Percentiles rank a stretch among this genome's conserved stretches.
These are phyloP conservation scores for Thunnus albacares DNA, from an alignment of 2,797 vertebrate genomes.

Conservation along the genomic window DNA sequence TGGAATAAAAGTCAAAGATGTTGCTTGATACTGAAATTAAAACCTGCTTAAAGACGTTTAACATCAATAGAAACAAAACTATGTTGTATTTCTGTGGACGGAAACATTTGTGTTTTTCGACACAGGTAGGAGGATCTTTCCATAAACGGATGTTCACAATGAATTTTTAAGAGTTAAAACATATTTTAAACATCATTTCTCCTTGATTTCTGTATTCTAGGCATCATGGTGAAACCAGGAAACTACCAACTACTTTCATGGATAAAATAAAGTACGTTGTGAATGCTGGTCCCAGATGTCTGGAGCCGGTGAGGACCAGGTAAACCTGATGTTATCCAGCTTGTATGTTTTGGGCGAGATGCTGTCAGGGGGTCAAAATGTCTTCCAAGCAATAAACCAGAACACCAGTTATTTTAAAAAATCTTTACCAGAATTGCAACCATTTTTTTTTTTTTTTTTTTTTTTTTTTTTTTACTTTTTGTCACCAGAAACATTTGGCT, in stretches of 20 bases:
- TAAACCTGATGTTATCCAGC: slow-evolving; percentile 41
- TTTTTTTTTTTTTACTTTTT: slow-evolving; percentile 42
- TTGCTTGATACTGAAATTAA: not conserved
- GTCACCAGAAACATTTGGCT: slow-evolving; percentile 79
- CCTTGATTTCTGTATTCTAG: slow-evolving; percentile 5
- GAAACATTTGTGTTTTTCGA: not conserved
- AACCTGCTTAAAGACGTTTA: not conserved
- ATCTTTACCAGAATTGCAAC: slow-evolving; percentile 73
- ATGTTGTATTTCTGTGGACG: no score
- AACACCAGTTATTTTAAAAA: slow-evolving; percentile 51
- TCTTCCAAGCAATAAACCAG: slow-evolving; percentile 55
- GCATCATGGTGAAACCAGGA: slow-evolving; percentile 12
- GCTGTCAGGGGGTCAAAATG: slow-evolving; percentile 15
- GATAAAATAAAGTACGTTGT: not conserved
- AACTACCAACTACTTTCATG: not conserved
- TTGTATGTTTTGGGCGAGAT: slow-evolving; percentile 51
- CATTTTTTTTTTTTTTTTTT: slow-evolving; percentile 56
- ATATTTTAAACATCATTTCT: not conserved
- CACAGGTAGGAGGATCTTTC: not conserved
- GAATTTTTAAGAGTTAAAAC: not conserved
- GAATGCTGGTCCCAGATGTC: not conserved
- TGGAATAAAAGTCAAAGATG: not conserved
- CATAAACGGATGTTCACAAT: no score
- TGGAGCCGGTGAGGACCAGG: not conserved
- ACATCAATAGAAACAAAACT: not conserved